Base-by-base conservation (phyloP, 1,140 invertebrate genomes). In the Aphis craccivora region DNA sequence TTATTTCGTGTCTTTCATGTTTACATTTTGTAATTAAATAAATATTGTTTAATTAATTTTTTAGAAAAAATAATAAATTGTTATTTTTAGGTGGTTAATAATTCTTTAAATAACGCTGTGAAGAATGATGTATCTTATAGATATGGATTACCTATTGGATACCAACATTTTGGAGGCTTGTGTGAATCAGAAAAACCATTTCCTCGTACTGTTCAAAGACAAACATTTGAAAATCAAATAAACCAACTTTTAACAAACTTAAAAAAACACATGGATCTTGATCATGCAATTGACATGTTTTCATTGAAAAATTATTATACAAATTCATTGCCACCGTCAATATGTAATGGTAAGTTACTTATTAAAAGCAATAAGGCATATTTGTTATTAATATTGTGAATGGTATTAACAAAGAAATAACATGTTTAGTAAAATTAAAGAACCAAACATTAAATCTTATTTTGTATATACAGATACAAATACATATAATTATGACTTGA, bases 281-380 rank as follows among this genome's bases (percentile, higher is more conserved):
- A 99, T 95, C 96, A 96, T 43, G 98, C 97, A 89, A 98, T 97
- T 37, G 99, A 99, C 95, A 91, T 43, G 40, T 88, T 93, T 86
- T 96, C 98, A 95, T 96, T 99, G 95, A 97, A 97, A 4, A 98
- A 97, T 94, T 98, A 97, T 94, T 97, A 99, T 94, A 97, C 98
- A 94, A 97, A 98, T 95, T 97, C 97, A n/a, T 95, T 99, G 88
- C 99, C 99, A 4, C 98, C 98, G 0, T 95, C 97, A 67, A 95
- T 99, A 1, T 96, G 95, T 81, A 95, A 96, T 94, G 95, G 96
- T 96, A 95, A 84, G 51, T 91, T 90, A 93, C 60, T n/a, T 67
- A n/a, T 76, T 76, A 20, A 6, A 76, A 76, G 14, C n/a, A 1
- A n/a, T 5, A 76, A 76, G 11, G 14, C 4, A 4, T 76, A 51